Evolutionary conservation across 2,113 vertebrate genomes (phyloP).

Genomic region (Rhegmatorhina hoffmannsi): DNA sequence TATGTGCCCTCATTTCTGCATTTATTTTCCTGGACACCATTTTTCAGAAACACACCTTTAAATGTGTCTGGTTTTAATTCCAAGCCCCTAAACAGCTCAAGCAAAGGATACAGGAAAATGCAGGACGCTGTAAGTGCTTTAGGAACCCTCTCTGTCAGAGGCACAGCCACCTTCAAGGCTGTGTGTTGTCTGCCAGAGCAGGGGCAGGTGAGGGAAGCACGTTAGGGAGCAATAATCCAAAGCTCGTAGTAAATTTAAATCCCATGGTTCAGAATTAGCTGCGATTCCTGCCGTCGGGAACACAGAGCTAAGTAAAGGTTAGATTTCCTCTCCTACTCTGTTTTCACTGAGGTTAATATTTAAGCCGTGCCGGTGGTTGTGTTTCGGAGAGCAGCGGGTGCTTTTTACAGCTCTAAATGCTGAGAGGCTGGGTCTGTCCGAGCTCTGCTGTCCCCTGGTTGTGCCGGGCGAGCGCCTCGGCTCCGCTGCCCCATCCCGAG

Average conservation of each 20-base stretch:
- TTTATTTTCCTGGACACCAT: background rate
- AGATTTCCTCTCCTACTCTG: conserved; percentile 48
- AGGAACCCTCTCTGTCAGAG: background rate
- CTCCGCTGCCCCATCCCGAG: background rate
- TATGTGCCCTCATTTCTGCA: background rate
- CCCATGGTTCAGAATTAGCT: conserved; percentile 28
- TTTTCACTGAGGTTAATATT: conserved; percentile 74
- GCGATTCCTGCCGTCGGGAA: conserved; percentile 22
- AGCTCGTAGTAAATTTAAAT: background rate
- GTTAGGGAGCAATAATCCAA: background rate
- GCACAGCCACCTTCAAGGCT: background rate
- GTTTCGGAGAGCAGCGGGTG: conserved; percentile 39
- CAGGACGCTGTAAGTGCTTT: background rate
- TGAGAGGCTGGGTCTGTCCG: background rate
- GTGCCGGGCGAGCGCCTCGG: conserved; percentile 48
- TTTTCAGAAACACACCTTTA: background rate
- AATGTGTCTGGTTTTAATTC: background rate
- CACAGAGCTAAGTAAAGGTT: conserved; percentile 51
- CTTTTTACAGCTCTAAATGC: conserved; percentile 33
- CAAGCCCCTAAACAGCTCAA: background rate
- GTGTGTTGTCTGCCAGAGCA: background rate
- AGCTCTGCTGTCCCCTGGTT: conserved; percentile 35
- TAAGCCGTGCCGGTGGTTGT: conserved; percentile 43
- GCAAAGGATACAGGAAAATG: background rate
- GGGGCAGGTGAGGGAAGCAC: background rate